Evolutionary conservation across 2,797 vertebrate genomes (phyloP), one percentile per base, ranked within the genome.

Genomic region (Typhlichthys eigenmanni): DNA sequence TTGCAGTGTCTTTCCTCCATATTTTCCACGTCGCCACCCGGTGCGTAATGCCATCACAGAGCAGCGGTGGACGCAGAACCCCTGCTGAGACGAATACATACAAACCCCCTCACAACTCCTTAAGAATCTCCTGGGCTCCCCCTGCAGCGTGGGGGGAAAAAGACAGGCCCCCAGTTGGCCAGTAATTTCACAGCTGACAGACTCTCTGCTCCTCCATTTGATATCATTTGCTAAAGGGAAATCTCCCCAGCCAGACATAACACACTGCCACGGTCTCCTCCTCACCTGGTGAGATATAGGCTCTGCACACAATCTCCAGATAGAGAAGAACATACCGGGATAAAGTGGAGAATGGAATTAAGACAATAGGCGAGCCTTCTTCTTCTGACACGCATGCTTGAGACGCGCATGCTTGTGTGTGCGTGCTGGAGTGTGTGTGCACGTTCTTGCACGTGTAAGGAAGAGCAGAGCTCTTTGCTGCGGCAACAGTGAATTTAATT

Each of bases 101-200:
- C 52, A 24, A 53, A 16, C 69, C 45, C 66, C 19, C 54, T 43
- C 61, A 60, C 72, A 58, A 69, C 24, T 78, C 57, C 57, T 67
- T 57, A 13, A 13, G 32, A 14, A 52, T 49, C 63, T 68, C 56
- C 34, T 47, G 45, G 58, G 52, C 64, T 70, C 66, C 73, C 67
- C 57, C 68, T 78, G 9, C 72, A 60, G 66, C 76, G 85, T 92
- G 90, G 70, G 75, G 79, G 24, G 83, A 88, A 78, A 77, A 78
- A 84, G 72, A 89, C 92, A 87, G 86, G 88, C 79, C 74, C 24
- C 38, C 79, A 85, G 88, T 89, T 94, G 87, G 93, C 85, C 87
- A 88, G 89, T 90, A 92, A 95, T 95, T 94, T 95, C 92, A 93
- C 90, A 95, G 91, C 46, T 88, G 88, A 85, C 62, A 90, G 90